Base-by-base conservation (phyloP, 2,888 invertebrate genomes). In the Heliconius sara region DNA sequence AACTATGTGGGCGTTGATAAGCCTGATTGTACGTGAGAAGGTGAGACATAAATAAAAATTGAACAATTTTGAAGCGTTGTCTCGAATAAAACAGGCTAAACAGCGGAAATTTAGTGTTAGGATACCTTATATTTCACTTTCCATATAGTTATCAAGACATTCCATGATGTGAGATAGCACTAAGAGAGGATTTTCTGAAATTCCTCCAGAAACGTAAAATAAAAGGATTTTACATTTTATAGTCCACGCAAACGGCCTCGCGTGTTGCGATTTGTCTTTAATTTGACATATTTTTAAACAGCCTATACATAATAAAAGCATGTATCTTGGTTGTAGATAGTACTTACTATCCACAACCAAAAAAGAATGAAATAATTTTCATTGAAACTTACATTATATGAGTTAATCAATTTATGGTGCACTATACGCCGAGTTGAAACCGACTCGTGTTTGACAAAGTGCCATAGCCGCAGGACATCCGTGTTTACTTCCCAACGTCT, bases 381-480 rank as follows among this genome's bases (percentile, higher is more conserved):
- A 60, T n/a, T n/a, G 60, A n/a, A 60, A n/a, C n/a, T n/a, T 60
- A n/a, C n/a, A 60, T 3, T n/a, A 60, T n/a, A 39, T 5, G n/a
- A 67, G 10, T 67, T 68, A 68, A 39, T n/a, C 68, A 12, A 68
- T n/a, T 34, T 68, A n/a, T 27, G 16, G 25, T 60, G 16, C 60
- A 73, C n/a, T 5, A 60, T 60, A 75, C 27, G 25, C 19, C 12
- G 27, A 43, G 63, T 65, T 39, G 73, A 70, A 68, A 67, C 52
- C 27, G 34, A 60, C 67, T 78, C 25, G 72, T 78, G 72, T 78
- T 77, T 78, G 78, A 78, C 78, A 78, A 78, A 78, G 78, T 74
- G 74, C 67, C 67, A 74, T 74, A 74, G 78, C 78, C 78, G 78
- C 74, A 74, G 78, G 78, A 78, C 78, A 78, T 78, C 74, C 74